Evolutionary conservation across 2,113 vertebrate genomes (phyloP).

Genomic region (Baryphthengus martii): DNA sequence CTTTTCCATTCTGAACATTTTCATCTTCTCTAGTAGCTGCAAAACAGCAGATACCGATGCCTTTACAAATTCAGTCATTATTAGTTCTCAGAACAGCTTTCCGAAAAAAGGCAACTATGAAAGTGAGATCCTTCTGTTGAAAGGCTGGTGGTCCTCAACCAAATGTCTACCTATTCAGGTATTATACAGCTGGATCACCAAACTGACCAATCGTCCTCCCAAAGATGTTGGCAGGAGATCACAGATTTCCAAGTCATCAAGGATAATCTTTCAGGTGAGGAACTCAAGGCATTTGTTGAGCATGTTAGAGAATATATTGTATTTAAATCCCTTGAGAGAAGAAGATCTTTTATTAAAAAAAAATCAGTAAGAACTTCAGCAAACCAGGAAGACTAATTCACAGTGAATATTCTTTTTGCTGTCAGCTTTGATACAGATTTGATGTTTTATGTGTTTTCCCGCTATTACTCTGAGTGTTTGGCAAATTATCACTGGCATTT

Average conservation of each 20-base stretch:
- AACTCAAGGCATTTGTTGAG: neutral
- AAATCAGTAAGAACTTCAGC: conserved; percentile 28
- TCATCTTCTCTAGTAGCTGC: neutral
- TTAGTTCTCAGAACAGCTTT: neutral
- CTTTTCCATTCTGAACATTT: neutral
- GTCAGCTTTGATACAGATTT: conserved; percentile 31
- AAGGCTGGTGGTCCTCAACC: neutral
- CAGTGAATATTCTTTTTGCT: conserved; percentile 23
- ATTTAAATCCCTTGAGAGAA: conserved; percentile 36
- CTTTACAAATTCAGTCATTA: neutral
- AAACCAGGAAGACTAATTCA: conserved; percentile 37
- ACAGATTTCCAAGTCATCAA: neutral
- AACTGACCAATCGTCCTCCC: neutral
- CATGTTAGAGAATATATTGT: conserved; percentile 41
- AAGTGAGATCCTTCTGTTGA: neutral
- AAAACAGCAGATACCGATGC: neutral
- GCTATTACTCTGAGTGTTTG: conserved; percentile 26
- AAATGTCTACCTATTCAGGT: neutral
- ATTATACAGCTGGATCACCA: neutral
- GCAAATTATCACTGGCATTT: conserved; percentile 44
- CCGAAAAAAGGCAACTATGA: neutral
- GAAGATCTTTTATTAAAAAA: conserved; percentile 43
- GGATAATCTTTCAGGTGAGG: neutral
- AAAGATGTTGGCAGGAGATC: neutral
- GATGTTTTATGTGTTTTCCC: conserved; percentile 14